Percentiles rank a stretch among this genome's conserved stretches.
Conservation (phyloP, 2,888 invertebrate species). For the Corbicula japonica region DNA sequence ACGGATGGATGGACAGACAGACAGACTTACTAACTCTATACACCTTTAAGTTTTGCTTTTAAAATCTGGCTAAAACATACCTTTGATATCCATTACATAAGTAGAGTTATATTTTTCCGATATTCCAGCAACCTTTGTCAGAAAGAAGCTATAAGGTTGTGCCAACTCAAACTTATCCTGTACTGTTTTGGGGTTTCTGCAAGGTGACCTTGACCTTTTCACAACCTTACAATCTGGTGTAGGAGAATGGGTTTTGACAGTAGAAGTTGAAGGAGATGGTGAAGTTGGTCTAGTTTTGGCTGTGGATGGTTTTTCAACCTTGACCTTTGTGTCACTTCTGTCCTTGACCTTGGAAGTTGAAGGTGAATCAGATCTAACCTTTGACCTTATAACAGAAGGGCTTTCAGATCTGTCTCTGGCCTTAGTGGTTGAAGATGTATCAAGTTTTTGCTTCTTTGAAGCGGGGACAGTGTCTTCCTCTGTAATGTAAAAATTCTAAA, state of each 20-base stretch:
- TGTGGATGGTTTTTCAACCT: constrained; percentile 11
- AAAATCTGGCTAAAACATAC: too few species aligned
- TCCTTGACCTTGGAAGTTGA: constrained; percentile 3
- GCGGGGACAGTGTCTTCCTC: constrained; percentile 14
- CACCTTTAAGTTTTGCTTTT: too few species aligned
- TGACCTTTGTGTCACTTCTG: constrained; percentile 14
- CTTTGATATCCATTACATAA: constrained; percentile 82
- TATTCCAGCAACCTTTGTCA: constrained; percentile 85
- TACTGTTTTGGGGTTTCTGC: constrained; percentile 44
- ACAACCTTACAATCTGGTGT: constrained; percentile 27
- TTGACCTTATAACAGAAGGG: not conserved
- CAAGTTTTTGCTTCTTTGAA: constrained; percentile 14
- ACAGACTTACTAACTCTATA: too few species aligned
- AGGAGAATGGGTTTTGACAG: constrained; percentile 27
- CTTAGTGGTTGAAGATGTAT: not conserved
- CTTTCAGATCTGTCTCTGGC: not conserved
- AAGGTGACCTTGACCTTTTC: constrained; percentile 23
- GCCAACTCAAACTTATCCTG: constrained; percentile 66
- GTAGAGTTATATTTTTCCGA: constrained; percentile 77
- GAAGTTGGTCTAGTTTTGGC: constrained; percentile 22
- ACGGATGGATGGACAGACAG: too few species aligned
- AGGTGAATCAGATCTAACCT: constrained; percentile 8
- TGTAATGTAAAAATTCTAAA: constrained; percentile 17
- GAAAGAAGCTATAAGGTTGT: constrained; percentile 81
- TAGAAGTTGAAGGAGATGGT: constrained; percentile 26